These are phyloP conservation scores for Tokudaia muenninki DNA, from an alignment of 2,797 vertebrate genomes.

Conservation along the genomic window DNA sequence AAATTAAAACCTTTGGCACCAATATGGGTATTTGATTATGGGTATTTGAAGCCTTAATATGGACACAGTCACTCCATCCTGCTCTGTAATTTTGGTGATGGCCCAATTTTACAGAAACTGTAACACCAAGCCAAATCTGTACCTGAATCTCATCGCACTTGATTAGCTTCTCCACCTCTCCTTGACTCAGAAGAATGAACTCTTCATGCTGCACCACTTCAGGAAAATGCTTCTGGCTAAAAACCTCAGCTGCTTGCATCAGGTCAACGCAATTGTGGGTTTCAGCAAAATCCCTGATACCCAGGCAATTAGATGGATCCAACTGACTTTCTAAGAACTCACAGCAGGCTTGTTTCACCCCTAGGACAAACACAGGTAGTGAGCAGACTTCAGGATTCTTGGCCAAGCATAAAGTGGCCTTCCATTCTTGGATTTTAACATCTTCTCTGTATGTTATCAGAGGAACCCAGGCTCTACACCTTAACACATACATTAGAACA, in stretches of 20 bases:
- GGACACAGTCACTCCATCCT: neutral
- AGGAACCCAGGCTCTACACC: neutral
- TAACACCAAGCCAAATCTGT: conserved; percentile 51
- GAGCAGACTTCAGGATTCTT: neutral
- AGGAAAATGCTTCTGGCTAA: conserved; percentile 98
- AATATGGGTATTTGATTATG: neutral
- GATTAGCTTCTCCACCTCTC: conserved; percentile 98
- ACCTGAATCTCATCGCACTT: conserved; percentile 99
- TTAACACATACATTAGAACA: neutral
- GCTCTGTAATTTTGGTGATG: neutral
- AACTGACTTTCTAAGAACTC: conserved; percentile 98
- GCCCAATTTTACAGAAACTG: neutral
- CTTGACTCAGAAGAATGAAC: conserved; percentile 97
- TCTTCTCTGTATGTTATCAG: neutral
- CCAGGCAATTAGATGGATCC: conserved; percentile 98
- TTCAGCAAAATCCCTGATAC: conserved; percentile 98
- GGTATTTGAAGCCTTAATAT: neutral
- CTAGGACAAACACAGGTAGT: conserved; percentile 86
- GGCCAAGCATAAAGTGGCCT: neutral
- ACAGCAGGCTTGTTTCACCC: conserved; percentile 98
- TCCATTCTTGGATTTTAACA: neutral
- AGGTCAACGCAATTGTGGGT: conserved; percentile 98
- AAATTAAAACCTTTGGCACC: neutral
- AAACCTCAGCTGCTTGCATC: conserved; percentile 98
- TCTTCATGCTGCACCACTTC: conserved; percentile 99